Conservation (phyloP, 35 echinoderm and acorn worm species). For the Diadema setosum region DNA sequence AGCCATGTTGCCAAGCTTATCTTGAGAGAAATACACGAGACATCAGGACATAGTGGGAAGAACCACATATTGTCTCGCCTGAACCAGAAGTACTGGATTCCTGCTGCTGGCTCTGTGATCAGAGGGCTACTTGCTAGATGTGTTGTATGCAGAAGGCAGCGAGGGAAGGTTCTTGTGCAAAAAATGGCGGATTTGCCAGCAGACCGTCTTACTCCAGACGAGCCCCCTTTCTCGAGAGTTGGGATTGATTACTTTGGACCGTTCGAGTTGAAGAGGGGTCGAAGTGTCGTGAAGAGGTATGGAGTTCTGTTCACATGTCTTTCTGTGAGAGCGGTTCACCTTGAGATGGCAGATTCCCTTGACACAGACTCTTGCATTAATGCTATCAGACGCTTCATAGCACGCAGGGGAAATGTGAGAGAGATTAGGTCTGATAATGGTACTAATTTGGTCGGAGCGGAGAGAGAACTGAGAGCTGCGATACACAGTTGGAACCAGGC, state of each 20-base stretch:
- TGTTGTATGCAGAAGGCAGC: too few relatives aligned
- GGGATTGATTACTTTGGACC: too few relatives aligned
- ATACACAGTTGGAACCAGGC: background rate
- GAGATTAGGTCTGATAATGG: conserved; percentile 33
- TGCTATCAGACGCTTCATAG: background rate
- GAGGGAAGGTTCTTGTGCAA: too few relatives aligned
- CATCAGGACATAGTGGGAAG: background rate
- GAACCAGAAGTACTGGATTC: background rate
- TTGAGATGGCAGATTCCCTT: background rate
- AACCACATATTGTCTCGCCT: background rate
- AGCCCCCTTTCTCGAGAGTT: too few relatives aligned
- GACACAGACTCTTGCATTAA: conserved; percentile 70
- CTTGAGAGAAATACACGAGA: background rate
- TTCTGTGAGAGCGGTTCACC: background rate
- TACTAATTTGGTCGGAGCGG: conserved; percentile 10
- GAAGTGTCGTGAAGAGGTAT: background rate
- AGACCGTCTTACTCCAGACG: too few relatives aligned
- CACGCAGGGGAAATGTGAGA: background rate
- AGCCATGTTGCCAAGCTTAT: conserved; percentile 34
- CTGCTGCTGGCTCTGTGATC: too few relatives aligned
- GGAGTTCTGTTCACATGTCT: background rate
- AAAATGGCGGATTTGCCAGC: too few relatives aligned
- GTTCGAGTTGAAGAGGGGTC: too few relatives aligned
- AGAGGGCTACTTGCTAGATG: too few relatives aligned
- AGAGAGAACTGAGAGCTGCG: background rate